Evolutionary conservation across 2,888 invertebrate species (phyloP).

Genomic region (Norana najaformis): DNA sequence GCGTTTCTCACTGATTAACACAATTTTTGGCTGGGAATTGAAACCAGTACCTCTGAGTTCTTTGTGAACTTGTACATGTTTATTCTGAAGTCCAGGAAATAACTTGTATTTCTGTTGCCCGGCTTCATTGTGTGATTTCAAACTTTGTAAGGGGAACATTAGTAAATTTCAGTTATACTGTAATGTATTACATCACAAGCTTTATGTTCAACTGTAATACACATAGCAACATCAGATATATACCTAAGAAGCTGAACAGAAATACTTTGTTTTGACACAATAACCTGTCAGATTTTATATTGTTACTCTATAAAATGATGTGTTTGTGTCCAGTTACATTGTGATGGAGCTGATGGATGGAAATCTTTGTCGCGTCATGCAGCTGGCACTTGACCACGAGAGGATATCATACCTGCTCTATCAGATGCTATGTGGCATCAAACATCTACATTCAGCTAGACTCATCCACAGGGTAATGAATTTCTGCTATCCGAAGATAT

Average conservation of each 20-base stretch:
- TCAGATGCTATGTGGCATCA: constrained; percentile 99
- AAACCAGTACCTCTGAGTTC: neutral
- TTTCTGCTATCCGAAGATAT: neutral
- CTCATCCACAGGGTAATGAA: constrained; percentile 88
- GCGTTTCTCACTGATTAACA: too few relatives aligned
- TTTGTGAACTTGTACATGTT: neutral
- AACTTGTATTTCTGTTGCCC: too few relatives aligned
- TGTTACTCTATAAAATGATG: neutral
- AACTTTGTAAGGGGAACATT: too few relatives aligned
- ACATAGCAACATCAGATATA: neutral
- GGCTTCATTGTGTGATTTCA: too few relatives aligned
- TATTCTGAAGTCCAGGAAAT: too few relatives aligned
- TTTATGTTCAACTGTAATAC: neutral
- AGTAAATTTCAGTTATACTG: neutral
- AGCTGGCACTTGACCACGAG: constrained; percentile 99
- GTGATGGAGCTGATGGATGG: constrained; percentile 99
- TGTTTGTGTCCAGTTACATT: constrained; percentile 68
- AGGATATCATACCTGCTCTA: constrained; percentile 98
- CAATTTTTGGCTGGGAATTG: neutral
- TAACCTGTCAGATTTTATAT: too few relatives aligned
- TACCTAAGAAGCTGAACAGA: neutral
- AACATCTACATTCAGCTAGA: constrained; percentile 97
- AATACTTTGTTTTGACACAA: too few relatives aligned
- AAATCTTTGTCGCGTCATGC: constrained; percentile 96
- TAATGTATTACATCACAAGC: neutral